phyloP scores from a whole-genome alignment of 2,113 vertebrate genomes.

The Sceloporus tristichus region DNA sequence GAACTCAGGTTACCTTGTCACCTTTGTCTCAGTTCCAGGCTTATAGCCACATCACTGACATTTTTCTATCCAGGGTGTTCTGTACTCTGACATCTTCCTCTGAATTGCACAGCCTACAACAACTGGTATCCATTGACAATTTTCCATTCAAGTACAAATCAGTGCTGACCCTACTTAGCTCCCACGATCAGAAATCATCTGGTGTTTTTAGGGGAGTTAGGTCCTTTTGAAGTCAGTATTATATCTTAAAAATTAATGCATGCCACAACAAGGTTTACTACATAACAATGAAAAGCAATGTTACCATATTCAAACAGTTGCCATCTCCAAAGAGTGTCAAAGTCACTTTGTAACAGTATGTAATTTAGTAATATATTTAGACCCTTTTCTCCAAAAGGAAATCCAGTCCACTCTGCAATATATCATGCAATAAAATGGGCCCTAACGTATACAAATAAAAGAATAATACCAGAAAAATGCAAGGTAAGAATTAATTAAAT shows the following conservation, averaged over 20 bases:
- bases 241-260: neutral
- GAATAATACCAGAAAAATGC: constrained; percentile 35
- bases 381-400: constrained; percentile 20
- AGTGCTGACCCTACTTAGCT: too few relatives aligned
- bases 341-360: neutral
- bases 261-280: neutral
- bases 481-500: constrained; percentile 52
- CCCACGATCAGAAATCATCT: too few relatives aligned
- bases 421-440: constrained; percentile 54
- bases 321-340: neutral
- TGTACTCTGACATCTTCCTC: too few relatives aligned
- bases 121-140: too few relatives aligned
- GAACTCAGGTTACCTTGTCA: too few relatives aligned
- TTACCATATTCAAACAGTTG: neutral
- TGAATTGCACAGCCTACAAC: too few relatives aligned
- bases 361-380: constrained; percentile 45
- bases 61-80: too few relatives aligned
- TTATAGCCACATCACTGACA: too few relatives aligned
- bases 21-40: too few relatives aligned
- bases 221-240: neutral
- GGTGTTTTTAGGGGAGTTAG: too few relatives aligned
- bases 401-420: constrained; percentile 43
- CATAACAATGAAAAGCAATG: neutral
- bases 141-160: too few relatives aligned
- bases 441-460: constrained; percentile 32